Evolutionary conservation across 2,113 vertebrate species (phyloP).

Genomic region (Gorsachius goisagi): DNA sequence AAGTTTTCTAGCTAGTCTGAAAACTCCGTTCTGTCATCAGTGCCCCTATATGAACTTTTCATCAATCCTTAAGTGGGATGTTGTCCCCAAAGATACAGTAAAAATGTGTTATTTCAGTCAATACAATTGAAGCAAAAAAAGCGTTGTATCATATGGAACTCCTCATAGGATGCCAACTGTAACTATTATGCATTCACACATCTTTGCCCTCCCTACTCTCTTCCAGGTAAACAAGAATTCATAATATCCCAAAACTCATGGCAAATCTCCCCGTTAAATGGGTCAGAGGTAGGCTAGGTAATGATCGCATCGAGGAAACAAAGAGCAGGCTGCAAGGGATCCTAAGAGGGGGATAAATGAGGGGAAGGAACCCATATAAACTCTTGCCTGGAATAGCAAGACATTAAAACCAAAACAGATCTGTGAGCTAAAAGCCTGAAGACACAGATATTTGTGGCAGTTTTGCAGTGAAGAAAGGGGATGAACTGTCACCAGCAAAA

Average conservation of each 20-base stretch:
- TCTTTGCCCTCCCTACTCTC: not conserved
- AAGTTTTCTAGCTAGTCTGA: not conserved
- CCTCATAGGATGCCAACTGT: not conserved
- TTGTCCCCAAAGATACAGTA: not conserved
- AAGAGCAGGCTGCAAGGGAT: not conserved
- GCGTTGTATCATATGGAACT: not conserved
- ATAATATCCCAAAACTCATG: not conserved
- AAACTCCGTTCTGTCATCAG: not conserved
- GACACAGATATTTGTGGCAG: no score
- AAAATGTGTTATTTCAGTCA: not conserved
- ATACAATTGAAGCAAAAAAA: rapidly evolving
- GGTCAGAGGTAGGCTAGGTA: not conserved
- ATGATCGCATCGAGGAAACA: not conserved
- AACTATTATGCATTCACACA: not conserved
- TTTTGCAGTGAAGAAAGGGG: not conserved
- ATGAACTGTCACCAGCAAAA: not conserved
- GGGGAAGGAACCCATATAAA: not conserved
- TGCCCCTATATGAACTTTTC: not conserved
- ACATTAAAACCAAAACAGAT: not conserved
- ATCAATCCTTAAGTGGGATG: not conserved
- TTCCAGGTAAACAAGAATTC: not conserved
- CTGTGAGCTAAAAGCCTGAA: not conserved
- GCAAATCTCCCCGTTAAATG: not conserved
- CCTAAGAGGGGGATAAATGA: not conserved
- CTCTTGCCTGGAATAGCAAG: not conserved